Percentiles rank a stretch among this genome's conserved stretches.
phyloP scores from a whole-genome alignment of 2,888 invertebrate species.

The Tiphia femorata region DNA sequence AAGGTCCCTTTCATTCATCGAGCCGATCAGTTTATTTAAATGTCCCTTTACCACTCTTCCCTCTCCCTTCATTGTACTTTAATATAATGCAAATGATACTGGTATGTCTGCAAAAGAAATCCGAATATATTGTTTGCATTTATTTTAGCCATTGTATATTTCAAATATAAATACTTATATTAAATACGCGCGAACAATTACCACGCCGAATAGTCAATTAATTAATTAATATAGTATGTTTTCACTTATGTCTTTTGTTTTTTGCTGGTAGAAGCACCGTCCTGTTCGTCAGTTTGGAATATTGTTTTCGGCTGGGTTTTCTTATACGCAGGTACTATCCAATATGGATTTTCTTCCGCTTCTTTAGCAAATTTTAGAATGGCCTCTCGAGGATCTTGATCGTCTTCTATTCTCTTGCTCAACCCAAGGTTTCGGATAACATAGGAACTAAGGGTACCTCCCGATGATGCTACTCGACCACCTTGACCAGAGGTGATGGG shows the following conservation, averaged over 20 bases:
- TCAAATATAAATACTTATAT: too few species aligned
- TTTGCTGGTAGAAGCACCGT: constrained; percentile 72
- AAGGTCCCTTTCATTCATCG: too few species aligned
- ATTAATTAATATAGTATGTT: too few species aligned
- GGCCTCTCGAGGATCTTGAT: constrained; percentile 93
- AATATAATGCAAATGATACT: too few species aligned
- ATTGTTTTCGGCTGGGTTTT: constrained; percentile 90
- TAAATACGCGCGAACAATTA: too few species aligned
- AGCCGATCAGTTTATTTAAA: too few species aligned
- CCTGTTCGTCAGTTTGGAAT: constrained; percentile 73
- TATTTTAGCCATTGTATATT: too few species aligned
- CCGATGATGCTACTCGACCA: constrained; percentile 93
- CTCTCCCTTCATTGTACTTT: too few species aligned
- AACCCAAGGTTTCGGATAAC: constrained; percentile 95
- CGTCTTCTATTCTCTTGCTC: constrained; percentile 91
- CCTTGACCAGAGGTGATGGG: constrained; percentile 93
- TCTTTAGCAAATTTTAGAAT: constrained; percentile 95
- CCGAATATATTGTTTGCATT: too few species aligned
- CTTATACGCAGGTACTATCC: constrained; percentile 93
- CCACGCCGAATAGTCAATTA: too few species aligned
- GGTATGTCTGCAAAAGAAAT: too few species aligned
- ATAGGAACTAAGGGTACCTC: constrained; percentile 95
- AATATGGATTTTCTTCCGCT: constrained; percentile 95
- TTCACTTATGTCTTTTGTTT: constrained; percentile 70
- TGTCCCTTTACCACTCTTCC: neutral